Conservation (phyloP, 1,140 invertebrate genomes). For the Ips typographus region DNA sequence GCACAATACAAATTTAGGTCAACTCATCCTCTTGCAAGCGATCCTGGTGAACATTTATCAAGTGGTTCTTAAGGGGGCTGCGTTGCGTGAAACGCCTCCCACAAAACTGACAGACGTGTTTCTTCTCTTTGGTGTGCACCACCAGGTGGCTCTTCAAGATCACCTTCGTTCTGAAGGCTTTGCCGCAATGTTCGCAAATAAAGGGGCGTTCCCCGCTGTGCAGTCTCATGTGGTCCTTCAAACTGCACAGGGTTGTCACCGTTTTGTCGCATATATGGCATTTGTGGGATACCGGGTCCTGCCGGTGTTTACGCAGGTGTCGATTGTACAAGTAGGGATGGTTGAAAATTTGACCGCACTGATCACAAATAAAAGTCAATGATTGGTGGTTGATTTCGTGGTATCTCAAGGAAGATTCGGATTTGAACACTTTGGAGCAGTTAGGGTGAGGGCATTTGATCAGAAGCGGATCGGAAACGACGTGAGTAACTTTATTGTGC, state of each 20-base stretch:
- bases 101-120: slow-evolving; percentile 54
- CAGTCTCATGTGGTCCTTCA: slow-evolving; percentile 57
- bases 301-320: slow-evolving; percentile 12
- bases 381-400: slow-evolving; percentile 13
- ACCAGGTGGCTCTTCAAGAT: slow-evolving; percentile 59
- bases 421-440: slow-evolving; percentile 21
- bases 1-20: too few species aligned
- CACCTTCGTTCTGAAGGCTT: slow-evolving; percentile 63
- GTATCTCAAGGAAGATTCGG: slow-evolving; percentile 12
- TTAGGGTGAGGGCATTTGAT: slow-evolving; percentile 7
- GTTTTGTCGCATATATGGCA: slow-evolving; percentile 56
- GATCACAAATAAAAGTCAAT: slow-evolving; percentile 23
- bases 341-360: slow-evolving; percentile 22
- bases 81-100: slow-evolving; percentile 60
- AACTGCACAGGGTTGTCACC: slow-evolving; percentile 52
- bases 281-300: slow-evolving; percentile 11
- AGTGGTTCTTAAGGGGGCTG: slow-evolving; percentile 70
- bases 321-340: slow-evolving; percentile 13
- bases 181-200: slow-evolving; percentile 53
- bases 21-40: not conserved
- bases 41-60: slow-evolving; percentile 19
- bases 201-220: slow-evolving; percentile 55
- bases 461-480: slow-evolving; percentile 1
- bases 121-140: slow-evolving; percentile 53
- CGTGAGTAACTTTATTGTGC: slow-evolving; percentile 10